Conservation (phyloP, 2,888 invertebrate genomes). For the Mantis religiosa region DNA sequence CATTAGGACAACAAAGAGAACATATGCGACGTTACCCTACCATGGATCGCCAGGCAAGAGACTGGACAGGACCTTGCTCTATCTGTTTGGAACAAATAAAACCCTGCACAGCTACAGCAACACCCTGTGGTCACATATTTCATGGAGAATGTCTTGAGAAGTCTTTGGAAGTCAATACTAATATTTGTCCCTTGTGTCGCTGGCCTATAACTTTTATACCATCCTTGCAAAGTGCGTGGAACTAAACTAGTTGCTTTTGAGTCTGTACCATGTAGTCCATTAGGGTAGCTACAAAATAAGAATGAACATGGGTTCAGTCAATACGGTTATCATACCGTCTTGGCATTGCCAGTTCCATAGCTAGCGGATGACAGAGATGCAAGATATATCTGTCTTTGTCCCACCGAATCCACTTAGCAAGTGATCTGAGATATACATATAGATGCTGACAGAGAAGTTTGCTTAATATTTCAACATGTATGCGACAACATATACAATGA, state of each 20-base stretch:
- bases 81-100: conserved; percentile 5
- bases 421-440: no score
- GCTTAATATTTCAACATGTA: no score
- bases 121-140: conserved; percentile 9
- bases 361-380: no score
- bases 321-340: no score
- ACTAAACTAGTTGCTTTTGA: not conserved
- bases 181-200: not conserved
- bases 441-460: no score
- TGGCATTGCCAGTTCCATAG: no score
- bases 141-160: conserved; percentile 4
- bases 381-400: no score
- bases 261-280: no score
- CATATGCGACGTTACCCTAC: not conserved
- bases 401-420: no score
- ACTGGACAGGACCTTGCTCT: conserved; percentile 9
- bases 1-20: not conserved
- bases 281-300: no score
- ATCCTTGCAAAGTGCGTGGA: not conserved
- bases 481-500: no score
- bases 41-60: not conserved
- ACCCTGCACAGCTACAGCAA: conserved; percentile 1
- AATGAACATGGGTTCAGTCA: no score
- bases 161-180: not conserved
- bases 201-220: not conserved